Evolutionary conservation across 2,888 invertebrate genomes (phyloP), one percentile per base, ranked within the genome.

Genomic region (Diarsia dahlii): DNA sequence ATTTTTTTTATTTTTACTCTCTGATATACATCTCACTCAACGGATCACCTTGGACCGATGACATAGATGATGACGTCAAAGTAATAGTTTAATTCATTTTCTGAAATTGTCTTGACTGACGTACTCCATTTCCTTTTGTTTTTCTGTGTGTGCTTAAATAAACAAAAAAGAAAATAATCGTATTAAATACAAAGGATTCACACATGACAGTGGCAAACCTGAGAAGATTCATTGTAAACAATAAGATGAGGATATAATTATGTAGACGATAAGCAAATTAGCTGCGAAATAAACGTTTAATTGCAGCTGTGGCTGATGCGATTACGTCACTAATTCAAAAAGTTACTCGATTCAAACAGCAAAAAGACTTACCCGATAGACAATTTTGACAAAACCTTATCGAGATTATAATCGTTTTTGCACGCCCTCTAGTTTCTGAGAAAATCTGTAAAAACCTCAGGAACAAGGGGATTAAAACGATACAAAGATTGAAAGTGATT

Each of bases 391-490:
- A 76, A 80, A 86, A 74, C 39, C 77, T 86, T 85, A 85, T 85
- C 85, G 67, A 0, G 5, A 13, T 20, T 20, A 52, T 9, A 12
- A 20, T 13, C 10, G n/a, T 0, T 3, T 0, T 1, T 1, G 15
- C 54, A 0, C 3, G n/a, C 6, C 34, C 13, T 45, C 10, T 60
- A 68, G 52, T 69, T 76, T 78, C 39, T 12, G 56, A 76, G 78
- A 63, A 71, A 84, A 56, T 3, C 13, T 1, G 0, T 39, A 69
- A 87, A 89, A 87, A 78, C 81, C 66, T 10, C n/a, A 58, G 89
- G 86, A 86, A 87, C 86, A 83, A 78, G 69, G 71, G 85, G 86
- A 88, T 89, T 90, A 73, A 52, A 62, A 8, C 23, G 5, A 48
- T 70, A 5, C 45, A 13, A 13, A 46, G 69, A 77, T 84, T 66